Percentiles rank a stretch among this genome's conserved stretches.
phyloP scores from a whole-genome alignment of 2,113 vertebrate species.

The Trogon melanurus region DNA sequence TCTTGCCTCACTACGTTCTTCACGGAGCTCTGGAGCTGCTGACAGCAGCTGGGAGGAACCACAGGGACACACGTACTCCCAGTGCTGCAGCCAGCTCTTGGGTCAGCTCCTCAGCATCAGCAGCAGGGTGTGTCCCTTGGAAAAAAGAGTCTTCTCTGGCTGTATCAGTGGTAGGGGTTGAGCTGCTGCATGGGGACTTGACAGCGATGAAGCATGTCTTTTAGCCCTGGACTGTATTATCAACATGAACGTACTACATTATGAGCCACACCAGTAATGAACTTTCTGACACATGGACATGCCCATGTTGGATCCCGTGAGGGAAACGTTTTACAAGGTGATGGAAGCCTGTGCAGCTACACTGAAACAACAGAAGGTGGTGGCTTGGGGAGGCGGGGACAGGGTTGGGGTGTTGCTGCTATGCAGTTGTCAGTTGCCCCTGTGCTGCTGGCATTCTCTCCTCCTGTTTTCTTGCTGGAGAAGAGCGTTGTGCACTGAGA shows the following conservation, averaged over 20 bases:
- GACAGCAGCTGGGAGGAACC: background rate
- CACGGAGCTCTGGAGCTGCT: background rate
- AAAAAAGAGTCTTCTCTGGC: background rate
- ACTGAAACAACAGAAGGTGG: background rate
- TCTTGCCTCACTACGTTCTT: background rate
- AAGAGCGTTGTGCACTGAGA: no score
- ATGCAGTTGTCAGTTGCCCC: no score
- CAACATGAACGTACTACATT: background rate
- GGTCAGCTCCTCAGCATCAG: background rate
- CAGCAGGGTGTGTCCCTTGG: background rate
- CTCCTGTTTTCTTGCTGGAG: no score
- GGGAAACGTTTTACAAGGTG: background rate
- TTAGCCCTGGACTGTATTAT: background rate
- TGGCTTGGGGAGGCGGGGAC: background rate
- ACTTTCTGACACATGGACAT: background rate
- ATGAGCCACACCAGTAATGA: background rate
- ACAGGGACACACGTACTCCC: accelerated
- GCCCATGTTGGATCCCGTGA: background rate
- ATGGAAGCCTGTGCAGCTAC: background rate
- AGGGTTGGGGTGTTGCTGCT: no score
- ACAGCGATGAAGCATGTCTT: background rate
- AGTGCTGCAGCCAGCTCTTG: background rate
- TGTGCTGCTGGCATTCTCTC: no score
- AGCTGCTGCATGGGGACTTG: background rate
- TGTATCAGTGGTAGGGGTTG: background rate